Evolutionary conservation across 2,888 invertebrate genomes (phyloP), one percentile per base, ranked within the genome.

Genomic region (Hirudinaria manillensis): DNA sequence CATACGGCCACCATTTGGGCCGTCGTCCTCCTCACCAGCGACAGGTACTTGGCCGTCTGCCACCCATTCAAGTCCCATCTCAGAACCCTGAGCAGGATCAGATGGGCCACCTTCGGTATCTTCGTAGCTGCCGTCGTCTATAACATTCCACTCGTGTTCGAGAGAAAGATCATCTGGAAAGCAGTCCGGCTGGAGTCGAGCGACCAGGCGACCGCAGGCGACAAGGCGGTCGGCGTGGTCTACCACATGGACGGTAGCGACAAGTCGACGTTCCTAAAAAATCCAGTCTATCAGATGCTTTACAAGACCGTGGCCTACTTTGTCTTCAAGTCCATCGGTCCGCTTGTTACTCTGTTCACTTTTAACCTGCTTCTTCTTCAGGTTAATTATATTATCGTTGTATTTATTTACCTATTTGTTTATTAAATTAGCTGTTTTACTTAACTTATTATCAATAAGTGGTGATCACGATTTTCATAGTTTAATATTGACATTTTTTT

Each of bases 1-100:
- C 79, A 80, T 75, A 80, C 79, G 65, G 76, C 75, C 36, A 80
- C 80, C 6, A 79, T 80, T 24, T 80, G 80, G 80, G 76, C 76
- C 61, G 79, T 80, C 32, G 73, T 80, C 65, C 77, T 80, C 61
- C 79, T 80, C 34, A 80, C 80, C 24, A 71, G 78, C 38, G 80
- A 80, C 70, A 75, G 80, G 29, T 80, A 79, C 77, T 77, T 80
- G 7, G 80, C 80, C 53, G 77, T 80, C 45, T 80, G 80, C 65
- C 77, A 77, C 45, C 80, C 80, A 16, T 76, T 79, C 16, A 76
- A 77, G 72, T 76, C 74, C 56, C 76, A 78, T 53, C 75, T 80
- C 27, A 76, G 80, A 10, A 79, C 76, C 32, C 70, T 80, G 36
- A 70, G 74, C 65, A 61, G 78, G 24, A 79, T 79, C 66, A 78